Evolutionary conservation across 2,797 vertebrate genomes (phyloP).

Genomic region (Varecia variegata): DNA sequence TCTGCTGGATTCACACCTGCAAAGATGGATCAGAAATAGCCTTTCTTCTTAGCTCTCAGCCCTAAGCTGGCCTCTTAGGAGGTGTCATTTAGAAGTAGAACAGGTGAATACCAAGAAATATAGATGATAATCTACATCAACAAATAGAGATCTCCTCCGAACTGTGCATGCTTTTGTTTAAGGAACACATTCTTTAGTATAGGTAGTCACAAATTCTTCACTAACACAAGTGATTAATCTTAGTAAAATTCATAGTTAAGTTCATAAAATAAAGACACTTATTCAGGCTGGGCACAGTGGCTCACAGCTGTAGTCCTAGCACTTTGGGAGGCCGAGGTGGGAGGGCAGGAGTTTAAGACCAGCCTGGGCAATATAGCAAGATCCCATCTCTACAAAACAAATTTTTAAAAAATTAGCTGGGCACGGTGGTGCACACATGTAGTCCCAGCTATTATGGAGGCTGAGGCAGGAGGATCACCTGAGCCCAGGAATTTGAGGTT

Average conservation of each 20-base stretch:
- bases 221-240: not conserved
- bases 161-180: not conserved
- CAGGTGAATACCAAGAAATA: not conserved
- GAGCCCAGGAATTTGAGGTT: not conserved
- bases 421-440: not conserved
- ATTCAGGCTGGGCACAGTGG: not conserved
- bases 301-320: not conserved
- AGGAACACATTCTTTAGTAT: not conserved
- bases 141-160: not conserved
- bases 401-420: not conserved
- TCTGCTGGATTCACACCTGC: not conserved
- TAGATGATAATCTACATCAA: not conserved
- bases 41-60: not conserved
- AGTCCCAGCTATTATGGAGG: not conserved
- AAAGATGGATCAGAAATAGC: not conserved
- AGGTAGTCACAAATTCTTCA: not conserved
- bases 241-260: not conserved
- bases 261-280: not conserved
- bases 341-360: not conserved
- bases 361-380: not conserved
- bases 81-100: not conserved
- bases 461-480: not conserved
- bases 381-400: not conserved
- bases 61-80: not conserved
- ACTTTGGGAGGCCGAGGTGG: not conserved